Evolutionary conservation across 1,140 invertebrate genomes (phyloP), one percentile per base, ranked within the genome.

Genomic region (Araneus ventricosus): DNA sequence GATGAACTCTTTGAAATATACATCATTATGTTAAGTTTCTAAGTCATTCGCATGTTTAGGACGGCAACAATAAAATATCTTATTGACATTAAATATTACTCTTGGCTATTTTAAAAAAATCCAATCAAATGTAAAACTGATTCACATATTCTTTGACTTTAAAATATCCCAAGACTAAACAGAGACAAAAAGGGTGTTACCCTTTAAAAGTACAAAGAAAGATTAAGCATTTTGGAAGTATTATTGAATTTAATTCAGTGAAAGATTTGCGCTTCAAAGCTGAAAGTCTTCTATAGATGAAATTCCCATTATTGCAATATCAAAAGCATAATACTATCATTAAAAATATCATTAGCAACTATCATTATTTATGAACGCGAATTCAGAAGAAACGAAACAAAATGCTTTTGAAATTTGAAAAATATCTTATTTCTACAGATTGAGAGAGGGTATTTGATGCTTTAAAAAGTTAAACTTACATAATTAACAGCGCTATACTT

Each of bases 1-100:
- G 52, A 57, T 34, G 24, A 91, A 84, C 45, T 82, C 59, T 84
- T 84, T 91, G 61, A 91, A 84, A 39, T 84, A 63, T 84, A 90
- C 75, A 90, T 90, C 67, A 90, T 90, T 90, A 90, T 90, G 88
- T 90, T 90, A 79, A 79, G 52, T 41, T 88, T 45, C 61, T 45
- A 82, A 82, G 80, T 82, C 80, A 82, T 82, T 52, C 80, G 4
- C 41, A 45, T 82, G 80, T 87, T 87, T 57, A 61, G 24, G 27
- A 87, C 6, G 85, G 52, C 52, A 61, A 27, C 59, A 61, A 87
- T 87, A 61, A 87, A 61, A 59, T 87, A 45, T 61, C 39, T 84
- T 84, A 57, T 84, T 57, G 82, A 34, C 82, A 52, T 84, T 84
- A 41, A 84, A 57, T 84, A 57, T 84, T 75, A 30, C 30, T 75